These are phyloP conservation scores for Scaptomyza parva DNA, from an alignment of 2,888 invertebrate species.

Conservation along the genomic window DNA sequence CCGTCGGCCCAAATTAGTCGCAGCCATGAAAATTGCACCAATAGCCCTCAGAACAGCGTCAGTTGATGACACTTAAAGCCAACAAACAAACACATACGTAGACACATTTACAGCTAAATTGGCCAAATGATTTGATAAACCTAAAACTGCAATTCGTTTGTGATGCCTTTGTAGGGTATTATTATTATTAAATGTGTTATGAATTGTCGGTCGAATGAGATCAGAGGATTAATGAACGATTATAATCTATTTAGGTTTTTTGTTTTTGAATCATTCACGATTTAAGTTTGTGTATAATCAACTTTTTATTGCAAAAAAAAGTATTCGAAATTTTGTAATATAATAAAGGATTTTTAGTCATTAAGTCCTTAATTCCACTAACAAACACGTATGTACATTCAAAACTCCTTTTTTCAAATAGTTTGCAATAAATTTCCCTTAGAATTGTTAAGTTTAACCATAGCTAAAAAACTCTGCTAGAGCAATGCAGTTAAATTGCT, in stretches of 20 bases:
- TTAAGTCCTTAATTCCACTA: neutral
- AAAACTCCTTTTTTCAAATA: neutral
- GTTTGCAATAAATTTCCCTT: neutral
- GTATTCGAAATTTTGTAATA: no score
- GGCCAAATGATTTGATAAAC: neutral
- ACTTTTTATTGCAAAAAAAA: no score
- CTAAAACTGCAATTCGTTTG: neutral
- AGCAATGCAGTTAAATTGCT: neutral
- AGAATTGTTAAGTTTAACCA: neutral
- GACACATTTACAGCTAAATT: neutral
- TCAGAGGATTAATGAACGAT: no score
- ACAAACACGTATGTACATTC: neutral
- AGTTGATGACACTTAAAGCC: neutral
- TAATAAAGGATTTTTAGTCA: no score
- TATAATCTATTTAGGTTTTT: no score
- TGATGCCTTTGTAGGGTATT: neutral
- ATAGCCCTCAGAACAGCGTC: neutral
- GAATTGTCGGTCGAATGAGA: no score
- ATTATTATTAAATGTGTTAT: no score
- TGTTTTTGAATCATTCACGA: no score
- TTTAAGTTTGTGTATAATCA: no score
- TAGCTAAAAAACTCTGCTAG: no score
- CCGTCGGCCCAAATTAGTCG: slow-evolving; percentile 29
- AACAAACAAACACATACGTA: neutral
- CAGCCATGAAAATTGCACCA: slow-evolving; percentile 17